Evolutionary conservation across 2,888 invertebrate species (phyloP).

Genomic region (Heliconius aoede): DNA sequence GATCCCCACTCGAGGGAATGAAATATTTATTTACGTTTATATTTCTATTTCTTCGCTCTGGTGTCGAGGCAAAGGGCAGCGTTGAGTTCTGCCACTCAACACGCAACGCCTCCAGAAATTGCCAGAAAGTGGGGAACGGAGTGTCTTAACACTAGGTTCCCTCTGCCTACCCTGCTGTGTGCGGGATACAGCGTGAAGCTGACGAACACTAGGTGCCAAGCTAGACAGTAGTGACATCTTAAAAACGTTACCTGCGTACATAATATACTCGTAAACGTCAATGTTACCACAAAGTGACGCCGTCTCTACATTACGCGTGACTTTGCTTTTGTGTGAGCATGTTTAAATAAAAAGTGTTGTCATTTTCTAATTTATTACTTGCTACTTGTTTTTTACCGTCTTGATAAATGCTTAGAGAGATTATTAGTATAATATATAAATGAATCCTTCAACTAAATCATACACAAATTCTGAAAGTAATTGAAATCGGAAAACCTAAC

Average conservation of each 20-base stretch:
- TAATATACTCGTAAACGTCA: conserved; percentile 52
- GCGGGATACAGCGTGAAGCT: too few species aligned
- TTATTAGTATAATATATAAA: too few species aligned
- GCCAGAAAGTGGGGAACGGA: too few species aligned
- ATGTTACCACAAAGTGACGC: conserved; percentile 48
- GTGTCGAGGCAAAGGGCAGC: too few species aligned
- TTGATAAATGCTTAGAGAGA: too few species aligned
- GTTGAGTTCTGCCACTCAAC: too few species aligned
- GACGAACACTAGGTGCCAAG: conserved; percentile 6
- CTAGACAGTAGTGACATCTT: conserved; percentile 6
- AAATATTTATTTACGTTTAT: too few species aligned
- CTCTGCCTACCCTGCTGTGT: too few species aligned
- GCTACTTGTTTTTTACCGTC: neutral
- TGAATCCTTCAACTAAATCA: neutral
- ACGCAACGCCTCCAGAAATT: too few species aligned
- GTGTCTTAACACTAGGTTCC: too few species aligned
- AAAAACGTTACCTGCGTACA: conserved; percentile 45
- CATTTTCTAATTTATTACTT: neutral
- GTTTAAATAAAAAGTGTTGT: conserved; percentile 31
- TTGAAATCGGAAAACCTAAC: neutral
- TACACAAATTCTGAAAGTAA: neutral
- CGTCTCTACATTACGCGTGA: conserved; percentile 45
- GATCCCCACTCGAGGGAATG: too few species aligned
- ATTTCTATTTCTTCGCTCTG: too few species aligned
- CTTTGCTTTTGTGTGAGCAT: conserved; percentile 41